Conservation (phyloP, 2,797 vertebrate species). For the Sebastes diploproa region DNA sequence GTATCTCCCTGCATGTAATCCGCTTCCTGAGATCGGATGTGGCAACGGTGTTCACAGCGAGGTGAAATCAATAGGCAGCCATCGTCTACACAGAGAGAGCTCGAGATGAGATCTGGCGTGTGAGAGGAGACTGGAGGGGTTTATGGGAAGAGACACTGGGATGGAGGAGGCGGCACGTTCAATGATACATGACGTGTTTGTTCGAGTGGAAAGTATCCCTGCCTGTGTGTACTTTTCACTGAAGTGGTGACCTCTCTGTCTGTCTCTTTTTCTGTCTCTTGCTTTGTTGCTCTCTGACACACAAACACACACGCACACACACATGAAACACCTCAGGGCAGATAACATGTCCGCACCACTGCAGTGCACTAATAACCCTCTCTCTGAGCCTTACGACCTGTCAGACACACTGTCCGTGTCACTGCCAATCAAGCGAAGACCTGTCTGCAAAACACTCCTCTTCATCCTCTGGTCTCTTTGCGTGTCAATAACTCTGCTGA, state of each 20-base stretch:
- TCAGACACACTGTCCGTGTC: conserved; percentile 42
- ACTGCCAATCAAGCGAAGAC: conserved; percentile 53
- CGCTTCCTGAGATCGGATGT: conserved; percentile 65
- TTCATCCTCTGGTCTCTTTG: conserved; percentile 9
- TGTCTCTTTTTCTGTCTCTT: not conserved
- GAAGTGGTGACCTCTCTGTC: conserved; percentile 15
- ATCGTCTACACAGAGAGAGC: conserved; percentile 15
- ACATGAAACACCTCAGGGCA: conserved; percentile 31
- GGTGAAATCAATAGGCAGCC: conserved; percentile 61
- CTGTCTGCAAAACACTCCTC: conserved; percentile 12
- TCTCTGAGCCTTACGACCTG: conserved; percentile 39
- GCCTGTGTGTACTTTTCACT: conserved; percentile 30
- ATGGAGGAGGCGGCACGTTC: not conserved
- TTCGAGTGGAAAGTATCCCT: conserved; percentile 48
- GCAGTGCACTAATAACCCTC: conserved; percentile 56
- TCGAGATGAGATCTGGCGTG: conserved; percentile 28
- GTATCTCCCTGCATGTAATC: conserved; percentile 45
- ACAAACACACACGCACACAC: conserved; percentile 18
- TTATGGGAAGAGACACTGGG: not conserved
- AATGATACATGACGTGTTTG: conserved; percentile 40
- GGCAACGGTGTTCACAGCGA: conserved; percentile 41
- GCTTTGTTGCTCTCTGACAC: not conserved
- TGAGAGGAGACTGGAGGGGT: conserved; percentile 6
- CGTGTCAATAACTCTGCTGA: conserved; percentile 12
- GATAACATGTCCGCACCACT: conserved; percentile 34